Conservation (phyloP, 1,140 invertebrate genomes). For the Globodera ellingtonae region DNA sequence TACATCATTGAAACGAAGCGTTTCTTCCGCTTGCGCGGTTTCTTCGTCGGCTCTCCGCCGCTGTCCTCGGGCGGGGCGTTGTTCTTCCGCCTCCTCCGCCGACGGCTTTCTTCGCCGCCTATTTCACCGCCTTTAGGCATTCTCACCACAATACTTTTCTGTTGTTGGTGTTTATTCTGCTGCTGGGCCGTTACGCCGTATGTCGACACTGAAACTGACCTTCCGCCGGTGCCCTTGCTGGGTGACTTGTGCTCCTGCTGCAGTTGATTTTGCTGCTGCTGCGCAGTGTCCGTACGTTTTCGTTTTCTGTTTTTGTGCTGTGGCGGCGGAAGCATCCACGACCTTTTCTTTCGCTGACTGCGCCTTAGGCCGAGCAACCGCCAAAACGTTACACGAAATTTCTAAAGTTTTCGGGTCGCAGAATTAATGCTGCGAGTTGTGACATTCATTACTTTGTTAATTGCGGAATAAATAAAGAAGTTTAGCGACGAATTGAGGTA, state of each 20-base stretch:
- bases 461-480: slow-evolving; percentile 64
- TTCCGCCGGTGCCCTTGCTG: not conserved
- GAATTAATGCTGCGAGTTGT: not conserved
- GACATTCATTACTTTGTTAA: slow-evolving; percentile 56
- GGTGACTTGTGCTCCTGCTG: not conserved
- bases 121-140: not conserved
- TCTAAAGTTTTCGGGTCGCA: slow-evolving; percentile 42
- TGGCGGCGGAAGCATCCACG: slow-evolving; percentile 62
- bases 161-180: slow-evolving; percentile 12
- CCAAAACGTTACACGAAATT: slow-evolving; percentile 63
- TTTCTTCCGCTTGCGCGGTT: not conserved
- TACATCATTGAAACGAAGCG: slow-evolving; percentile 25
- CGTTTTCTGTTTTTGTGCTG: slow-evolving; percentile 24
- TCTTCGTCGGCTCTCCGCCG: not conserved
- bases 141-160: not conserved
- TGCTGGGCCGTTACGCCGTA: not conserved
- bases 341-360: slow-evolving; percentile 43
- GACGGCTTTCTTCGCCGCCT: not conserved
- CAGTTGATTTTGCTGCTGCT: not conserved
- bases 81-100: slow-evolving; percentile 2
- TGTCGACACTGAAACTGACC: too few species aligned
- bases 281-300: not conserved
- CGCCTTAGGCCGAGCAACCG: slow-evolving; percentile 54
- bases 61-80: not conserved
- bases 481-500: slow-evolving; percentile 64